Base-by-base conservation (phyloP, 2,113 vertebrate genomes). In the Nibea albiflora region DNA sequence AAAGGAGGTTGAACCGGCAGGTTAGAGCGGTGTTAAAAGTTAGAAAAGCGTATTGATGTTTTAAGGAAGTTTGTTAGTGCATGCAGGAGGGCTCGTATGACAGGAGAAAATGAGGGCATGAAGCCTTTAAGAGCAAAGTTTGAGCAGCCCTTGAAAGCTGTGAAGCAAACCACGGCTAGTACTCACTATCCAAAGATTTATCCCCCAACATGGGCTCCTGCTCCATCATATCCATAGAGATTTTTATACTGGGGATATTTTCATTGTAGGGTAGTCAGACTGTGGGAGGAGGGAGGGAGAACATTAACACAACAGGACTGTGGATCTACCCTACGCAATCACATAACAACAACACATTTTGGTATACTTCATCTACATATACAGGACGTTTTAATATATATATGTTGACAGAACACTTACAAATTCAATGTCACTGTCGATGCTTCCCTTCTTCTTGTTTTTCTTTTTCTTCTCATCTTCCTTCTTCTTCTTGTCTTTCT, bases 401-500 rank as follows among this genome's bases (percentile, higher is more conserved):
- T 2, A 26, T 16, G 10, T 11, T 10, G 39, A 17, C 19, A 39
- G 2, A 11, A 16, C 11, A 88, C 97, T 97, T 93, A 99, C 98
- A 85, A 98, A 97, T 1, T 99, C 98, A 19, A 96, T 96, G 76
- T 99, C 97, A 16, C 98, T 99, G 91, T 99, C 98, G 65, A 97
- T 84, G 91, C 97, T 99, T 71, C 96, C 96, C 87, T 99, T 99
- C 94, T 99, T 99, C 94, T 99, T 98, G n/a, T 96, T 96, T 89
- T 95, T 96, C 91, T 99, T 99, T 80, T 97, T 98, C 94, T 99
- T 99, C 81, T 99, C 98, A 0, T 99, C 98, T 85, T 99, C 98
- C 22, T 99, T 99, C 95, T 99, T 99, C 84, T 99, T 99, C 95
- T 99, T 99, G 91, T 99, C 98, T 73, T 99, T 99, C 94, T 99